Base-by-base conservation (phyloP, 2,113 vertebrate genomes). In the Petrocephalus microphthalmus region DNA sequence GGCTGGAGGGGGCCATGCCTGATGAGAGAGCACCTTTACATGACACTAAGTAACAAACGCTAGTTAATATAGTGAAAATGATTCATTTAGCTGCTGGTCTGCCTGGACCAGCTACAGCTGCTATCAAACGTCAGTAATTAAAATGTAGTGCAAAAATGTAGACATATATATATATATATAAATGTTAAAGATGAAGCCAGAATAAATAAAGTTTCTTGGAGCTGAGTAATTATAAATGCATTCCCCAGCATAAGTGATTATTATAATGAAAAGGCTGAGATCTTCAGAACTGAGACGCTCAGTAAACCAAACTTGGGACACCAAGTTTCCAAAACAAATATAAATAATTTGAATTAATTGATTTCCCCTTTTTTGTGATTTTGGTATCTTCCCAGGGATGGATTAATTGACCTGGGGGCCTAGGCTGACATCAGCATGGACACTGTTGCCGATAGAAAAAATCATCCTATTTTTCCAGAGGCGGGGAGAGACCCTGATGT, bases 41-140 rank as follows among this genome's bases (percentile, higher is more conserved):
- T 67, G 60, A 29, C n/a, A 67, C 60, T 29, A 67, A 67, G 60
- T 29, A 29, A 67, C 60, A 67, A n/a, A 67, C 60, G 3, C 60
- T 13, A 67, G 60, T 25, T 64, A 49, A 49, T 49, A n/a, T 29
- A 11, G 25, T 29, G n/a, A 67, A 67, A 67, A 29, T 67, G 60
- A 67, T 67, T 29, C 8, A 67, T 67, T 67, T 67, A 67, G n/a
- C 92, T 94, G 90, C 94, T 93, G 93, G 92, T 93, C 94, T 90
- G 93, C 90, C 91, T 89, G 60, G 60, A 67, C 29, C 25, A 29
- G 60, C 25, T 29, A 29, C 60, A 29, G 25, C 25, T 29, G 13
- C 25, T 67, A 67, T n/a, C 60, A 67, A 67, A 67, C 3, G n/a
- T 29, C 60, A 67, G 60, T 67, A 67, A 67, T n/a, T 67, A 67